Conservation (phyloP, 2,888 invertebrate genomes). For the Scelioninae gen. 1 region DNA sequence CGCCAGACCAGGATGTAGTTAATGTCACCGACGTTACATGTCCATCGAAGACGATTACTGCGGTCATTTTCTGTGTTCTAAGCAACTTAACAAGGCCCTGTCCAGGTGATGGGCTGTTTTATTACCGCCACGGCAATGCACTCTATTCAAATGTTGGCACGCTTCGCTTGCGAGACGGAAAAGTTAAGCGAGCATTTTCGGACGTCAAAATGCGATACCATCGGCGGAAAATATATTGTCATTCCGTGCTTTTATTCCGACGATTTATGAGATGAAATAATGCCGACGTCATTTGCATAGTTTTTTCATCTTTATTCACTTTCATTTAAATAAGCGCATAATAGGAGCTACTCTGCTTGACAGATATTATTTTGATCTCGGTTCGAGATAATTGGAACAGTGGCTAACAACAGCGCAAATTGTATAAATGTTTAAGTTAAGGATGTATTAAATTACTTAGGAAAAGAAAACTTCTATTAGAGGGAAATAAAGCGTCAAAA, state of each 20-base stretch:
- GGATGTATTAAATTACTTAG: no score
- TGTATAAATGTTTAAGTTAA: no score
- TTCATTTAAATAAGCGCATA: slow-evolving; percentile 3
- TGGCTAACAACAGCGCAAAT: neutral
- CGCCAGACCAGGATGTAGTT: no score
- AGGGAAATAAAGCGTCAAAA: no score
- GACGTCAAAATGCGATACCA: slow-evolving; percentile 8
- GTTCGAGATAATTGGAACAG: slow-evolving; percentile 20
- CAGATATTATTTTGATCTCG: slow-evolving; percentile 14
- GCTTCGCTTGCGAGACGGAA: slow-evolving; percentile 37
- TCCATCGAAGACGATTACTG: no score
- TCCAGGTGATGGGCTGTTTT: no score
- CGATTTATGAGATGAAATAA: slow-evolving; percentile 12
- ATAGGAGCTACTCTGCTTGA: neutral
- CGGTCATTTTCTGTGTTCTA: no score
- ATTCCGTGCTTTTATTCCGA: neutral
- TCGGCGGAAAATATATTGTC: slow-evolving; percentile 19
- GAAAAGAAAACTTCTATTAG: no score
- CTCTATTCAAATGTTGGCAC: slow-evolving; percentile 22
- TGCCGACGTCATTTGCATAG: neutral
- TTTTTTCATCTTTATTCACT: neutral
- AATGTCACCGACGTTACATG: no score
- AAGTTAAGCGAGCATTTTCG: slow-evolving; percentile 26
- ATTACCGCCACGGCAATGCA: slow-evolving; percentile 21
- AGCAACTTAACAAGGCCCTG: no score